A percentile compares a stretch with the other conserved stretches of the same genome.
Evolutionary conservation across 2,797 vertebrate species (phyloP).

Genomic region (Cryptoprocta ferox): DNA sequence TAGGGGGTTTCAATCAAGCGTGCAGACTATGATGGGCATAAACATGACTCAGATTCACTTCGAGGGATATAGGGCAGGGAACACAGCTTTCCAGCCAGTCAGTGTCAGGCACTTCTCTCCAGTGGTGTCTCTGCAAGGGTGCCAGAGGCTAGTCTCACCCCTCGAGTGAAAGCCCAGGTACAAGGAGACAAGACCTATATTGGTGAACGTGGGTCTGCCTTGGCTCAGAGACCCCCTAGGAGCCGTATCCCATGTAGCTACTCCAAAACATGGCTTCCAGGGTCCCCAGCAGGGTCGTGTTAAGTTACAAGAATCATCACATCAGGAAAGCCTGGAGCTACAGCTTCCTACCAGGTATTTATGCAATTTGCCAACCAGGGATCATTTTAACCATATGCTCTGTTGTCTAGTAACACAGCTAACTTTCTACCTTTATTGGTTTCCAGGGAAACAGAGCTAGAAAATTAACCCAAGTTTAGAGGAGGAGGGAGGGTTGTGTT

Average conservation of each 20-base stretch:
- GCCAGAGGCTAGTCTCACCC: not conserved
- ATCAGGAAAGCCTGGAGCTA: not conserved
- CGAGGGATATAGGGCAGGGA: not conserved
- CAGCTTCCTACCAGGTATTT: not conserved
- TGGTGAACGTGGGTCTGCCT: not conserved
- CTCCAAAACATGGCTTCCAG: not conserved
- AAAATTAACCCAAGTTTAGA: conserved; percentile 10
- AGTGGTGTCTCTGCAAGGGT: not conserved
- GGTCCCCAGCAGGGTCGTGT: not conserved
- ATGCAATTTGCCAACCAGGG: not conserved
- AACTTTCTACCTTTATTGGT: not conserved
- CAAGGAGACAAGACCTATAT: not conserved
- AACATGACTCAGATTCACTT: not conserved
- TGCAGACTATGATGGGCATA: not conserved
- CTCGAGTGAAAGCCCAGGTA: not conserved
- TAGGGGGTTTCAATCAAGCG: not conserved
- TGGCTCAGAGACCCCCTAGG: not conserved
- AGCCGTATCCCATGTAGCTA: not conserved
- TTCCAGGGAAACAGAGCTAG: conserved; percentile 46
- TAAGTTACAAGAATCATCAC: not conserved
- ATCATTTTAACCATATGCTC: not conserved
- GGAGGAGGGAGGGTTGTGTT: conserved; percentile 26
- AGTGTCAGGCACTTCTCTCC: not conserved
- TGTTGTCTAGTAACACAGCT: not conserved
- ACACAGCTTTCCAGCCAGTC: not conserved